Conservation (phyloP, 2,113 vertebrate species). For the Solenodon paradoxus region DNA sequence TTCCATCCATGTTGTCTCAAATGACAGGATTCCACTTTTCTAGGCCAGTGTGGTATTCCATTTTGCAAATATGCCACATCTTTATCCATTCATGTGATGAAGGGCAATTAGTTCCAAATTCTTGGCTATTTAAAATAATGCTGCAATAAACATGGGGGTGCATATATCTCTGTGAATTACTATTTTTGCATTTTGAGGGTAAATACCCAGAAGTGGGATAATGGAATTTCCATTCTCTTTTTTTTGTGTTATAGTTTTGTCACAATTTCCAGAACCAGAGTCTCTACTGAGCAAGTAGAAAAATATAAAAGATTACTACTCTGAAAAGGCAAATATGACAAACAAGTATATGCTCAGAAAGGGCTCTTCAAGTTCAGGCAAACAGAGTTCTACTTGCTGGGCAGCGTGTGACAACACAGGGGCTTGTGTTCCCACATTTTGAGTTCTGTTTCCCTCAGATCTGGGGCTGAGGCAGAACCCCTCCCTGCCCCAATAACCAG, state of each 20-base stretch:
- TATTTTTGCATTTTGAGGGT: no score
- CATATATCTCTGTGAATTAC: no score
- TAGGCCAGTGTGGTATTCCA: no score
- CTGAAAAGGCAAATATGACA: constrained; percentile 65
- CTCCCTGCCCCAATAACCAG: constrained; percentile 77
- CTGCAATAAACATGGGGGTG: no score
- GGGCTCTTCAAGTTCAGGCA: background rate
- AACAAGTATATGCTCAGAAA: constrained; percentile 25
- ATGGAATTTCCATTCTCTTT: no score
- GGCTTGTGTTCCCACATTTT: background rate
- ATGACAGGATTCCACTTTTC: no score
- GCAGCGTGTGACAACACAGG: background rate
- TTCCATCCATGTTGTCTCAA: no score
- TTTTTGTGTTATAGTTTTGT: constrained; percentile 19
- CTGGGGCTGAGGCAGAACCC: background rate
- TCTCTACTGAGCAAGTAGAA: constrained; percentile 60
- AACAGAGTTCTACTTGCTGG: background rate
- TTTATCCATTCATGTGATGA: no score
- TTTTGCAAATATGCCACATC: no score
- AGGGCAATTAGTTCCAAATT: no score
- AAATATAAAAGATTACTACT: constrained; percentile 69
- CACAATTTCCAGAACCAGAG: constrained; percentile 44
- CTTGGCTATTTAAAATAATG: no score
- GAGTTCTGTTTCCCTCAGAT: background rate
- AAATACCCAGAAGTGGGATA: no score